These are phyloP conservation scores for Brachypterus glaber DNA, from an alignment of 2,888 invertebrate species.

Conservation along the genomic window DNA sequence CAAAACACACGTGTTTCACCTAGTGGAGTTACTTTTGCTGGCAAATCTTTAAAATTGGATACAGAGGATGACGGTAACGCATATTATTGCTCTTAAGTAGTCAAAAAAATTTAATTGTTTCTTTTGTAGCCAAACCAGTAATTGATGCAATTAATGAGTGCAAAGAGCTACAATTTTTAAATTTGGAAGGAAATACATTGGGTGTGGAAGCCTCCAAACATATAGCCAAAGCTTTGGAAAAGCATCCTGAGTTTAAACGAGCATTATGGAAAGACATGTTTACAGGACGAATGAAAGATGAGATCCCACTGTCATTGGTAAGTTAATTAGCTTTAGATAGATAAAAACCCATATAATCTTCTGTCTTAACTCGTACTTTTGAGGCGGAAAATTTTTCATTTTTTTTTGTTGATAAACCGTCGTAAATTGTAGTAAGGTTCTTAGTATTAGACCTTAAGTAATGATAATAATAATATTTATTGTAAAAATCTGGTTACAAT, in stretches of 20 bases:
- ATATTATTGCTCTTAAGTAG: background rate
- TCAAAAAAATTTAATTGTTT: slow-evolving; percentile 2
- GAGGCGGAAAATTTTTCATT: too few species aligned
- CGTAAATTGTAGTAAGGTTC: too few species aligned
- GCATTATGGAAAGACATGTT: slow-evolving; percentile 96
- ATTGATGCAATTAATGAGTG: slow-evolving; percentile 67
- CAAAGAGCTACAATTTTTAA: slow-evolving; percentile 59
- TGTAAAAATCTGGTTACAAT: too few species aligned
- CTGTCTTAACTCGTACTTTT: too few species aligned
- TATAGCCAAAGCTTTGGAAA: slow-evolving; percentile 69
- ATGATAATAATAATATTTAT: too few species aligned
- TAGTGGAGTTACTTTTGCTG: slow-evolving; percentile 71
- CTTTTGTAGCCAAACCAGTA: slow-evolving; percentile 56
- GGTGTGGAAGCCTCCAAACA: slow-evolving; percentile 82
- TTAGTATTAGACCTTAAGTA: too few species aligned
- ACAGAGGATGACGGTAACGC: slow-evolving; percentile 67
- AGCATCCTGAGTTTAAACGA: slow-evolving; percentile 66
- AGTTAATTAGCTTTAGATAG: slow-evolving; percentile 22
- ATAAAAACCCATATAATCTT: background rate
- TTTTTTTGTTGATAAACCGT: too few species aligned
- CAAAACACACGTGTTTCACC: slow-evolving; percentile 40
- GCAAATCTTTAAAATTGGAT: slow-evolving; percentile 68
- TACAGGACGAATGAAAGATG: slow-evolving; percentile 87
- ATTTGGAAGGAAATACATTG: slow-evolving; percentile 86
- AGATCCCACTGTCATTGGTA: slow-evolving; percentile 87